These are phyloP conservation scores for Sclerodermus sp. DNA, from an alignment of 2,888 invertebrate species.

Conservation along the genomic window DNA sequence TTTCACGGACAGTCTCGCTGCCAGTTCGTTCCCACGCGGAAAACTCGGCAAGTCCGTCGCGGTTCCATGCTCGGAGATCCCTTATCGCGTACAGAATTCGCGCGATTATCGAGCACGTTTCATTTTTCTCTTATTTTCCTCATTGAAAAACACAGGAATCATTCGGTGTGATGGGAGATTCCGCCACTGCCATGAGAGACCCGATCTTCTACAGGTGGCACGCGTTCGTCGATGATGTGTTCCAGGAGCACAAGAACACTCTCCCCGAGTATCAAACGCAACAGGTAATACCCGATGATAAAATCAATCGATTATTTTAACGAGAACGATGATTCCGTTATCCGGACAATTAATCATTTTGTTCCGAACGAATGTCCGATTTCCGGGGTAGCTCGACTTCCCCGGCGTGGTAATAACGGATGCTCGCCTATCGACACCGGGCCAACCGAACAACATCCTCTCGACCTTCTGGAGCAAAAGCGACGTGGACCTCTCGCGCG, in stretches of 20 bases:
- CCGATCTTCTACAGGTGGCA: slow-evolving; percentile 88
- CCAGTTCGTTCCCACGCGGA: too few species aligned
- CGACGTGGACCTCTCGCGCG: slow-evolving; percentile 75
- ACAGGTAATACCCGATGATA: too few species aligned
- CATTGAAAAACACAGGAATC: slow-evolving; percentile 76
- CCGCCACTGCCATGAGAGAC: slow-evolving; percentile 84
- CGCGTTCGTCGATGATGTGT: slow-evolving; percentile 75
- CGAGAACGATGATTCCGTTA: too few species aligned
- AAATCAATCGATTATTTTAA: too few species aligned
- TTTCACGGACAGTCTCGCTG: too few species aligned
- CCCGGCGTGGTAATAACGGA: slow-evolving; percentile 66
- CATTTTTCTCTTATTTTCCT: background rate
- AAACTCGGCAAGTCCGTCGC: too few species aligned
- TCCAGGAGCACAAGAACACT: slow-evolving; percentile 73
- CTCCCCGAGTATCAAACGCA: slow-evolving; percentile 67
- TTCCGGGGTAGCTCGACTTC: slow-evolving; percentile 64
- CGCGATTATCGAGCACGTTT: too few species aligned
- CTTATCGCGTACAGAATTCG: too few species aligned
- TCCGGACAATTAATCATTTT: too few species aligned
- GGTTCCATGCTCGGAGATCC: too few species aligned
- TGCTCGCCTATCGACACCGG: slow-evolving; percentile 60
- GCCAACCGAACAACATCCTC: slow-evolving; percentile 61
- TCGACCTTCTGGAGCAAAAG: slow-evolving; percentile 80
- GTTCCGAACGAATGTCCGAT: too few species aligned
- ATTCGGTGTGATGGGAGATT: slow-evolving; percentile 81